Evolutionary conservation across 2,888 invertebrate genomes (phyloP).

Genomic region (Pocota personata): DNA sequence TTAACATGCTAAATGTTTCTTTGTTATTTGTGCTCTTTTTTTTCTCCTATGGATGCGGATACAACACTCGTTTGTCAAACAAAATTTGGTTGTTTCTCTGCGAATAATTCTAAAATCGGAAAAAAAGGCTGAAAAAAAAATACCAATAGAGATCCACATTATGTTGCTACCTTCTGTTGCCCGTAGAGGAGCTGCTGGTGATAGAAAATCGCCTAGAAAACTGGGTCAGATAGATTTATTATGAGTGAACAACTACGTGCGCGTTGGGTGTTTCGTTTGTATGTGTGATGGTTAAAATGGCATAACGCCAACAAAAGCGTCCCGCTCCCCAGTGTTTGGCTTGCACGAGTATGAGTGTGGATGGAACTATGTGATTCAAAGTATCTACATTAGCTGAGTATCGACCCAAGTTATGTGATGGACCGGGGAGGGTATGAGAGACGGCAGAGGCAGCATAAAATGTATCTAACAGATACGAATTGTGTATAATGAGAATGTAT

Average conservation of each 20-base stretch:
- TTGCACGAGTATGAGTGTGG: slow-evolving; percentile 45
- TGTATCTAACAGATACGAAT: slow-evolving; percentile 71
- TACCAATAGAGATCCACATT: slow-evolving; percentile 44
- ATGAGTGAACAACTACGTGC: slow-evolving; percentile 70
- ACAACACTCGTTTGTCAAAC: slow-evolving; percentile 41
- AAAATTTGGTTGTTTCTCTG: slow-evolving; percentile 31
- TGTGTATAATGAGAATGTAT: slow-evolving; percentile 69
- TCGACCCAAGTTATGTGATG: slow-evolving; percentile 61
- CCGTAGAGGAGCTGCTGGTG: slow-evolving; percentile 55
- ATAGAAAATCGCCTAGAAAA: slow-evolving; percentile 74
- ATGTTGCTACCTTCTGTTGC: slow-evolving; percentile 62
- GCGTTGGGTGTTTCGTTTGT: slow-evolving; percentile 24
- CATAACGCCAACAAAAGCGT: slow-evolving; percentile 65
- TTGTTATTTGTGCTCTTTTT: slow-evolving; percentile 4
- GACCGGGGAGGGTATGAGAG: slow-evolving; percentile 9
- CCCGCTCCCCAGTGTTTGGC: slow-evolving; percentile 37
- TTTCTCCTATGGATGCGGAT: slow-evolving; percentile 3
- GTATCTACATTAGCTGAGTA: slow-evolving; percentile 68
- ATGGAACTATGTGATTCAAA: slow-evolving; percentile 62
- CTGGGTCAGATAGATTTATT: slow-evolving; percentile 74
- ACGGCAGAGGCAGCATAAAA: slow-evolving; percentile 51
- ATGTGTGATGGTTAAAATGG: slow-evolving; percentile 65
- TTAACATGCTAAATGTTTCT: slow-evolving; percentile 31
- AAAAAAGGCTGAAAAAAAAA: slow-evolving; percentile 1
- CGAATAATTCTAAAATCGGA: slow-evolving; percentile 32